Evolutionary conservation across 2,888 invertebrate species (phyloP).

Genomic region (Sinohyriopsis cumingii): DNA sequence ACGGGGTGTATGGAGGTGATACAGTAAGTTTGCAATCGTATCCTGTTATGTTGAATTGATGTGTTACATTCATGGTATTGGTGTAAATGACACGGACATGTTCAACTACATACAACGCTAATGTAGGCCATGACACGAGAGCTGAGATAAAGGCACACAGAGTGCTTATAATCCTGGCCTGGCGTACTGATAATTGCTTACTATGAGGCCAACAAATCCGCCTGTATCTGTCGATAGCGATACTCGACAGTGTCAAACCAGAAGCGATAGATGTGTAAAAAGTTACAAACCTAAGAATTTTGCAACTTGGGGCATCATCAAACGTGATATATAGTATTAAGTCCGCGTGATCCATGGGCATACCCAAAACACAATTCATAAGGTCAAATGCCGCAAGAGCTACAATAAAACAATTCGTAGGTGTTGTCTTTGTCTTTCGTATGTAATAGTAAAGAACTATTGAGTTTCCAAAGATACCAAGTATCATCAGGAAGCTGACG

Average conservation of each 20-base stretch:
- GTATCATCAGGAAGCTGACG: constrained; percentile 42
- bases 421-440: constrained; percentile 42
- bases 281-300: constrained; percentile 44
- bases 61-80: too few relatives aligned
- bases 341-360: constrained; percentile 55
- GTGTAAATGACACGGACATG: constrained; percentile 14
- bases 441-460: constrained; percentile 48
- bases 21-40: constrained; percentile 50
- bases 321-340: constrained; percentile 47
- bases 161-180: constrained; percentile 30
- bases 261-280: constrained; percentile 44
- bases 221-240: constrained; percentile 52
- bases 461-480: constrained; percentile 49
- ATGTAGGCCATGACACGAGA: constrained; percentile 42
- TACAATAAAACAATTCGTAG: constrained; percentile 49
- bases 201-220: constrained; percentile 50
- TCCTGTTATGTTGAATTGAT: constrained; percentile 23
- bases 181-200: constrained; percentile 40
- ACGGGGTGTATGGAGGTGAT: constrained; percentile 25
- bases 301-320: constrained; percentile 40
- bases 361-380: constrained; percentile 42
- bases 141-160: constrained; percentile 19
- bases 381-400: constrained; percentile 50
- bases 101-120: constrained; percentile 42
- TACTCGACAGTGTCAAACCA: constrained; percentile 45